Base-by-base conservation (phyloP, 2,113 vertebrate species). In the Ptyas mucosa region DNA sequence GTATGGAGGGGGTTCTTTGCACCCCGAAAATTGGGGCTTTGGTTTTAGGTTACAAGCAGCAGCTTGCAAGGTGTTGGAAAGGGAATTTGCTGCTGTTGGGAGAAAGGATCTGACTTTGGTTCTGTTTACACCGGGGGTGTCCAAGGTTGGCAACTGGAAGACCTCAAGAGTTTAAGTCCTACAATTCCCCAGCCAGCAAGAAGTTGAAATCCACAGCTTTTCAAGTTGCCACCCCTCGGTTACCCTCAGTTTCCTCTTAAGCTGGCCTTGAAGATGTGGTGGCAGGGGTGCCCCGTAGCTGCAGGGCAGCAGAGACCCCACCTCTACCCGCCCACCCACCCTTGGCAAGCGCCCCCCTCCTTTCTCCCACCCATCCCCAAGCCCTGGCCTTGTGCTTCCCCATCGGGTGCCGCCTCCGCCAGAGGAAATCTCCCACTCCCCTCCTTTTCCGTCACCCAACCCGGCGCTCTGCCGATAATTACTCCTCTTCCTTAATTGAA, bases 401-500 rank as follows among this genome's bases (percentile, higher is more conserved):
- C 26, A 8, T 14, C 12, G 52, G 61, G 52, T 23, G 95, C 39
- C 0, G 3, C 53, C 43, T 46, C 43, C 15, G 89, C 6, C 93
- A 54, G n/a, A 51, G 88, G 86, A 95, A 95, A 95, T 95, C 24
- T 93, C 93, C 95, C 96, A 93, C 93, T 94, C 95, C 96, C 94
- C 96, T 95, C 96, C 96, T 95, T 24, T 21, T 9, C 39, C 55
- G 14, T 23, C 55, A 95, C 94, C 54, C 92, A 95, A 94, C 94
- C 96, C 61, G 69, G 95, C 96, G 95, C 93, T 86, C 58, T 1
- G 93, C 88, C 46, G 94, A 96, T 97, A 97, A 97, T 97, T 97
- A 96, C 97, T 98, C 96, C 95, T 97, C 91, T 69, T 94, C 89
- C 96, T 97, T 98, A 97, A 97, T 97, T 97, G 97, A 98, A 98